Percentiles rank a stretch among this genome's conserved stretches.
phyloP scores from a whole-genome alignment of 2,113 vertebrate genomes.

The Alectura lathami region DNA sequence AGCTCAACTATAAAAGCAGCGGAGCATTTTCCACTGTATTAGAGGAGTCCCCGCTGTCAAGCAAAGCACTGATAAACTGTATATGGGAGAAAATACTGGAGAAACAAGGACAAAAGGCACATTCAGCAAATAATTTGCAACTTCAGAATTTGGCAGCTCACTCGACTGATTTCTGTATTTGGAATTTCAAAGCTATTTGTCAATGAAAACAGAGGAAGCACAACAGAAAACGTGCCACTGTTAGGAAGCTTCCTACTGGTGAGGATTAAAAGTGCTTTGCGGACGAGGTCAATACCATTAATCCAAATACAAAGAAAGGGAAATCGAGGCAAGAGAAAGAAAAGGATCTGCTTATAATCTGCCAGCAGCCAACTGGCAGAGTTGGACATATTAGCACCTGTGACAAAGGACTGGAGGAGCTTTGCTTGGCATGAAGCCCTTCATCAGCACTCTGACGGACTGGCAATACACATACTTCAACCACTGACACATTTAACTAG shows the following conservation, averaged over 20 bases:
- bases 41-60: not conserved
- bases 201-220: not conserved
- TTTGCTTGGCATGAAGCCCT: not conserved
- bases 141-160: not conserved
- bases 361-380: not conserved
- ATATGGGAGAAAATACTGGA: fast-evolving
- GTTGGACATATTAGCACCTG: not conserved
- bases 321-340: not conserved
- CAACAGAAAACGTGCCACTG: not conserved
- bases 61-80: not conserved
- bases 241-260: not conserved
- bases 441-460: not conserved
- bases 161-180: not conserved
- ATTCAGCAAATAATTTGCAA: not conserved
- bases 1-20: not conserved
- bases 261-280: not conserved
- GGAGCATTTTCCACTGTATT: not conserved
- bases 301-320: not conserved
- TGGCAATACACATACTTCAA: not conserved
- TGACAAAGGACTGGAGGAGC: not conserved
- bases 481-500: not conserved
- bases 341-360: not conserved
- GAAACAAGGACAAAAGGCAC: not conserved
- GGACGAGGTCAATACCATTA: not conserved
- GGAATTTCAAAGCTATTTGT: not conserved